These are phyloP conservation scores for Anas georgica DNA, from an alignment of 2,797 vertebrate genomes.

Conservation along the genomic window DNA sequence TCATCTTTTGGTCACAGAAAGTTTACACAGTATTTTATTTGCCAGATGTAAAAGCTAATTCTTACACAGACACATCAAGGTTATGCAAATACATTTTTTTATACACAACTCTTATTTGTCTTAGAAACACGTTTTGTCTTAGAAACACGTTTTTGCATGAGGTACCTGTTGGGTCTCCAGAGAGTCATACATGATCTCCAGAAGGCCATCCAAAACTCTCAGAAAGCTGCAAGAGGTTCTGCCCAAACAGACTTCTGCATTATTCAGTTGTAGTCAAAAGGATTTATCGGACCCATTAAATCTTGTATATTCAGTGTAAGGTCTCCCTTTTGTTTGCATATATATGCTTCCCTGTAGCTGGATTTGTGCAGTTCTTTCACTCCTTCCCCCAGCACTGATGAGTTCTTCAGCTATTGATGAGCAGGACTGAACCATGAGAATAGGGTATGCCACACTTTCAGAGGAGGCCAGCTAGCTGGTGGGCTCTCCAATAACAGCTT, in stretches of 20 bases:
- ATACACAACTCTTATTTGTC: background rate
- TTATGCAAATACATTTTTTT: slow-evolving; percentile 43
- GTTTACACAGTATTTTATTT: slow-evolving; percentile 65
- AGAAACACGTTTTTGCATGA: slow-evolving; percentile 25
- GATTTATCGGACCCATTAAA: background rate
- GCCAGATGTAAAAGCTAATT: slow-evolving; percentile 63
- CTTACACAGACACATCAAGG: slow-evolving; percentile 40
- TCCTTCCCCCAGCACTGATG: background rate
- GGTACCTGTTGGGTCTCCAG: background rate
- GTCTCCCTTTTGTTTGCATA: background rate
- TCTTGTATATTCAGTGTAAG: background rate
- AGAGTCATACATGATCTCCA: background rate
- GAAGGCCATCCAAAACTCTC: background rate
- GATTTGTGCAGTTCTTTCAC: background rate
- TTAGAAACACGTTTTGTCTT: background rate
- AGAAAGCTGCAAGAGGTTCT: background rate
- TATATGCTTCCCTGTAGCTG: background rate
- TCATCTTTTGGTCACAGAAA: slow-evolving; percentile 73
- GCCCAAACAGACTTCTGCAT: background rate
- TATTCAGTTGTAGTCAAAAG: background rate
- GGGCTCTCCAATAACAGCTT: background rate
- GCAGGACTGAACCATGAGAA: background rate
- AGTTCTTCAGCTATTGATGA: background rate
- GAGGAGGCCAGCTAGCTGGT: background rate
- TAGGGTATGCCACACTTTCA: fast-evolving